Evolutionary conservation across 2,113 vertebrate genomes (phyloP).

Genomic region (Apistogramma diplotaenia): DNA sequence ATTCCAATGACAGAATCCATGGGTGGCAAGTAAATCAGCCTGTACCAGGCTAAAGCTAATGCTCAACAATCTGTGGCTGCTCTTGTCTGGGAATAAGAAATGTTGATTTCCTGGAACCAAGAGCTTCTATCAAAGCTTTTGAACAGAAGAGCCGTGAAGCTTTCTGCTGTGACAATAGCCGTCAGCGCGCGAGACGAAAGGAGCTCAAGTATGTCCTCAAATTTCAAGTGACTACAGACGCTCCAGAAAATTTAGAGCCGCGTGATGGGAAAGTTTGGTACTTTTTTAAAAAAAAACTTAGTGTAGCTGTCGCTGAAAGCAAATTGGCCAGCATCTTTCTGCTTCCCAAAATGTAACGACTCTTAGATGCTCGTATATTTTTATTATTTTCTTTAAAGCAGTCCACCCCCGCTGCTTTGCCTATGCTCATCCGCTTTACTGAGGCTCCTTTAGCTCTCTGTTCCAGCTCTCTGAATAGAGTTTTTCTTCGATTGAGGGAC

Average conservation of each 20-base stretch:
- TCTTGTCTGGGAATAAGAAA: slow-evolving; percentile 39
- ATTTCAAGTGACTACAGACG: slow-evolving; percentile 21
- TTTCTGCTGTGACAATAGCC: slow-evolving; percentile 26
- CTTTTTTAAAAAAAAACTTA: slow-evolving; percentile 40
- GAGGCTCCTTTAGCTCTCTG: slow-evolving; percentile 27
- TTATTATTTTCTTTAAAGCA: neutral
- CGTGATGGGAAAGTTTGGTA: slow-evolving; percentile 11
- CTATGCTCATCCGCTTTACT: slow-evolving; percentile 2
- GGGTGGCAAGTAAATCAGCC: slow-evolving; percentile 43
- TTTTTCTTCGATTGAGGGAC: slow-evolving; percentile 71
- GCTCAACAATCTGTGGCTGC: slow-evolving; percentile 44
- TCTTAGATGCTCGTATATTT: slow-evolving; percentile 26
- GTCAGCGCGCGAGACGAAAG: slow-evolving; percentile 8
- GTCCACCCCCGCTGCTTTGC: neutral
- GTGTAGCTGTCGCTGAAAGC: neutral
- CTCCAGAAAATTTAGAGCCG: neutral
- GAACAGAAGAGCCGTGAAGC: slow-evolving; percentile 16
- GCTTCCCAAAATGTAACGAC: slow-evolving; percentile 21
- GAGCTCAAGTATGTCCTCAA: slow-evolving; percentile 26
- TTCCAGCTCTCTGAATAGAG: slow-evolving; percentile 58
- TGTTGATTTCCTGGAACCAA: slow-evolving; percentile 48
- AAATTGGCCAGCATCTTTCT: slow-evolving; percentile 40
- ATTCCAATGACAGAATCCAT: slow-evolving; percentile 36
- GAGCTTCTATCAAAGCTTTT: slow-evolving; percentile 38
- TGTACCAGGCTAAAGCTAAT: slow-evolving; percentile 20